phyloP scores from a whole-genome alignment of 1,140 invertebrate species.

The Platyscapa corneri region DNA sequence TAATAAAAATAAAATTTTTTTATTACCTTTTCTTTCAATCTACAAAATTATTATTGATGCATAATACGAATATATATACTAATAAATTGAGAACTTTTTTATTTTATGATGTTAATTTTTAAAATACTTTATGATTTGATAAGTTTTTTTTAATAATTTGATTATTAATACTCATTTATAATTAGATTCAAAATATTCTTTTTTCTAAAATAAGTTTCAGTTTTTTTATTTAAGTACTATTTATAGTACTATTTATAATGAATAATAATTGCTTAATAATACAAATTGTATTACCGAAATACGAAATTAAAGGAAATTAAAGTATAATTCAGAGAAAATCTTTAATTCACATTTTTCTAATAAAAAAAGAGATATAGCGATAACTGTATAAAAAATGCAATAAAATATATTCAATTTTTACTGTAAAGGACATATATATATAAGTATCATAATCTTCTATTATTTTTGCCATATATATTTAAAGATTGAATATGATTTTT shows the following conservation, averaged over 20 bases:
- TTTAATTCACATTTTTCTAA: background rate
- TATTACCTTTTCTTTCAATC: background rate
- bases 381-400: background rate
- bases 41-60: background rate
- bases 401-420: background rate
- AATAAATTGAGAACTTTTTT: too few species aligned
- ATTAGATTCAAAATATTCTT: too few species aligned
- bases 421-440: slow-evolving; percentile 19
- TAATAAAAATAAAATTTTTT: background rate
- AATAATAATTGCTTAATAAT: background rate
- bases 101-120: too few species aligned
- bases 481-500: background rate
- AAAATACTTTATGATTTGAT: too few species aligned
- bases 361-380: background rate
- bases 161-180: too few species aligned
- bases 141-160: too few species aligned
- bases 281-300: background rate
- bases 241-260: background rate
- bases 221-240: too few species aligned
- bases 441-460: background rate
- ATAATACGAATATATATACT: too few species aligned
- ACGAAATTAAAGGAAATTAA: background rate
- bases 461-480: background rate
- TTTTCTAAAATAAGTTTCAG: too few species aligned
- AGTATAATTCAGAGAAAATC: background rate